These are phyloP conservation scores for Scomber japonicus DNA, from an alignment of 2,113 vertebrate genomes.

Conservation along the genomic window DNA sequence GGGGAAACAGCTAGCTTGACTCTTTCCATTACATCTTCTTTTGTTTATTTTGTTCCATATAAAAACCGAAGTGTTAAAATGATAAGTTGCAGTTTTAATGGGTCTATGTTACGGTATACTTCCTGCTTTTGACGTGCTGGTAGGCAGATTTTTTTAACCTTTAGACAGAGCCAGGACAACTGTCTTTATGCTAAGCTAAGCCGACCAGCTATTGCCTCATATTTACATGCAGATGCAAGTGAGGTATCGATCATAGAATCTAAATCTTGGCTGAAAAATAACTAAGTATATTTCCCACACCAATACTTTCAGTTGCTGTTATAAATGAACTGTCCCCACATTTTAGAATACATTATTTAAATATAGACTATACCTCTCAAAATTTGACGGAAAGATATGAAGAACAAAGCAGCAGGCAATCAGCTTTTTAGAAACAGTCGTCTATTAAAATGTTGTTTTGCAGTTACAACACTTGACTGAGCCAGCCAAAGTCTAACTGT, in stretches of 20 bases:
- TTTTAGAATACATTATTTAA: neutral
- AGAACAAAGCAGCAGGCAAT: neutral
- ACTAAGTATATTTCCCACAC: no score
- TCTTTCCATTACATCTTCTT: no score
- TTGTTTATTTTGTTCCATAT: no score
- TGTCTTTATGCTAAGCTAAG: neutral
- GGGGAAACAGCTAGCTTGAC: no score
- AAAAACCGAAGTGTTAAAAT: no score
- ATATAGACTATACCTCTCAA: neutral
- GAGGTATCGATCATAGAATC: neutral
- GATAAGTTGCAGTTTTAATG: no score
- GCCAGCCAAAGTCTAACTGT: conserved; percentile 1
- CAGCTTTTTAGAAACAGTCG: neutral
- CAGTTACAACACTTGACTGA: conserved; percentile 9
- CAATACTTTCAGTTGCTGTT: neutral
- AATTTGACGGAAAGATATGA: neutral
- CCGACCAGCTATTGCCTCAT: neutral
- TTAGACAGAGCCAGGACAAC: neutral
- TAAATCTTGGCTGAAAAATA: neutral
- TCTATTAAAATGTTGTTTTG: conserved; percentile 31
- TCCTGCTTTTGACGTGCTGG: neutral
- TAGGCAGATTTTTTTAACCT: neutral
- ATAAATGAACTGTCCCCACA: neutral
- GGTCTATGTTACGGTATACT: no score
- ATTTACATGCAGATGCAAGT: neutral